Evolutionary conservation across 2,888 invertebrate species (phyloP).

Genomic region (Dryadula phaetusa): DNA sequence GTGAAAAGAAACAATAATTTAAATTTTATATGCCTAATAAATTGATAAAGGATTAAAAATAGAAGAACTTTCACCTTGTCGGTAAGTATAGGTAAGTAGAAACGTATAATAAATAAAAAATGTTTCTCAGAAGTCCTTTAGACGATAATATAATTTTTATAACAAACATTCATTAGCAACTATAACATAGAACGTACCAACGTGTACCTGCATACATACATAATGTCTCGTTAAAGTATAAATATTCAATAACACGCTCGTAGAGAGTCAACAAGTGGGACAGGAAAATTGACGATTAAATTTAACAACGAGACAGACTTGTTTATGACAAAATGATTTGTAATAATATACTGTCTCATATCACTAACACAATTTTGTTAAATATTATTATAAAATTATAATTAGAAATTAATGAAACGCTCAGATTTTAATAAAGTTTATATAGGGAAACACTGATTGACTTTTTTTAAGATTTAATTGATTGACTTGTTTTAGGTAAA

Average conservation of each 20-base stretch:
- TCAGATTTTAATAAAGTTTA: not conserved
- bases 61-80: not conserved
- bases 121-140: not conserved
- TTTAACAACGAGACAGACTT: constrained; percentile 22
- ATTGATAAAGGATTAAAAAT: not conserved
- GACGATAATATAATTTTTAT: not conserved
- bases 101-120: not conserved
- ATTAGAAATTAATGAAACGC: no score
- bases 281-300: constrained; percentile 31
- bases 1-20: not conserved
- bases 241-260: constrained; percentile 15
- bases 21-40: constrained; percentile 5
- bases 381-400: not conserved
- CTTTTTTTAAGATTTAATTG: no score
- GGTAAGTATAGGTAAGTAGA: not conserved
- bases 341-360: constrained; percentile 1
- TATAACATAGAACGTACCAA: not conserved
- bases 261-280: constrained; percentile 25
- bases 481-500: no score
- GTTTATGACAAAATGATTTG: constrained; percentile 19
- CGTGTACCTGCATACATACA: not conserved
- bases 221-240: not conserved
- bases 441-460: not conserved
- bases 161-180: not conserved
- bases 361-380: not conserved